Evolutionary conservation across 92 coral and sea anemone species (phyloP).

Genomic region (Bergia sp.): DNA sequence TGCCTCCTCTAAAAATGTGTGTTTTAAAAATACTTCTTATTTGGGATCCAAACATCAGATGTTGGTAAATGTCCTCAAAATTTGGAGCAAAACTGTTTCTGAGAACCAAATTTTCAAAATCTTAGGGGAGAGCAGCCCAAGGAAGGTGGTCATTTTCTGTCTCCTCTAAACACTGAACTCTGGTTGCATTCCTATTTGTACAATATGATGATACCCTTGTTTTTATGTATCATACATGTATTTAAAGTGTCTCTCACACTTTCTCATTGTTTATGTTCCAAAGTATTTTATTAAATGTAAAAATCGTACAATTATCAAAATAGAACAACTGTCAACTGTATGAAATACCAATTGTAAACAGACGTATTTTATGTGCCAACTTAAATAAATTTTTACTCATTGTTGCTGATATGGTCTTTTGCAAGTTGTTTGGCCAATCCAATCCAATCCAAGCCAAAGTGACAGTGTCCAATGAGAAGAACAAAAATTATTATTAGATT

Average conservation of each 20-base stretch:
- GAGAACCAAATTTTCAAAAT: no score
- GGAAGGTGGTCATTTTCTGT: no score
- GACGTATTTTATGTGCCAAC: neutral
- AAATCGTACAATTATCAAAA: neutral
- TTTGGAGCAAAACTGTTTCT: no score
- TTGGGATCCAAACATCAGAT: no score
- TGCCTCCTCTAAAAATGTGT: no score
- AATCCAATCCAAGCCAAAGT: no score
- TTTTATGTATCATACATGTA: conserved; percentile 44
- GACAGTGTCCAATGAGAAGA: neutral
- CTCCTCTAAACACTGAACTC: no score
- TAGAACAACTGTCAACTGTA: neutral
- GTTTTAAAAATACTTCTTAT: no score
- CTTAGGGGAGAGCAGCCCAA: no score
- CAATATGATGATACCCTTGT: conserved; percentile 9
- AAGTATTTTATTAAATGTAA: conserved; percentile 30
- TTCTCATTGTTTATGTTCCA: conserved; percentile 19
- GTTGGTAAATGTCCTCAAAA: neutral
- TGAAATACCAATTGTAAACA: neutral
- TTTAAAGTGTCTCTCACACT: conserved; percentile 20
- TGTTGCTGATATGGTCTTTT: conserved; percentile 7
- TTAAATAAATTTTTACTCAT: conserved; percentile 32
- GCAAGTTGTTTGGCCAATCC: neutral
- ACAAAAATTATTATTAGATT: no score
- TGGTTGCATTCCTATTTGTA: neutral